These are phyloP conservation scores for Ridgeia piscesae DNA, from an alignment of 1,140 invertebrate genomes.

Conservation along the genomic window DNA sequence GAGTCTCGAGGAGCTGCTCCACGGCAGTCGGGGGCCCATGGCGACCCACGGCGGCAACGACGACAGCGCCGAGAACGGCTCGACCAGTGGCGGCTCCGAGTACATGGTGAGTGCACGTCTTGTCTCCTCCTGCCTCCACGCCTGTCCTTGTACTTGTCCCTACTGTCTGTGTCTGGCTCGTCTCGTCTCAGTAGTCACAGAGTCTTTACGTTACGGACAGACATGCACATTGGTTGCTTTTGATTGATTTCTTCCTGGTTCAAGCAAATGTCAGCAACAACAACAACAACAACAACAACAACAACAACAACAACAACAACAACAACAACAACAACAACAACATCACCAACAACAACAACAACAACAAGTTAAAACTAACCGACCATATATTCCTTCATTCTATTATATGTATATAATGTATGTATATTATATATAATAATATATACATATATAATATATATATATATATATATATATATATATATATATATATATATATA, in stretches of 20 bases:
- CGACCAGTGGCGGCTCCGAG: background rate
- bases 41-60: conserved; percentile 5
- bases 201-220: background rate
- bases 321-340: background rate
- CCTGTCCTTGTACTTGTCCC: too few species aligned
- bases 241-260: background rate
- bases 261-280: background rate
- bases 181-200: background rate
- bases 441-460: background rate
- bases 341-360: background rate
- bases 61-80: background rate
- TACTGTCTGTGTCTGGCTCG: too few species aligned
- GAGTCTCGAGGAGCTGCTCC: conserved; percentile 74
- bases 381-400: background rate
- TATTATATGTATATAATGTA: background rate
- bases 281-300: background rate
- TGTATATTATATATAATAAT: background rate
- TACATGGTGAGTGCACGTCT: conserved; percentile 12
- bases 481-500: background rate
- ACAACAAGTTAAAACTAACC: too few species aligned
- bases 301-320: background rate
- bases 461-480: background rate
- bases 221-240: background rate
- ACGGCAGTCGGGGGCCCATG: conserved; percentile 43
- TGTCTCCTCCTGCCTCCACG: background rate